A percentile compares a stretch with the other conserved stretches of the same genome.
Evolutionary conservation across 2,113 vertebrate species (phyloP).

Genomic region (Tretioscincus oriximinensis): DNA sequence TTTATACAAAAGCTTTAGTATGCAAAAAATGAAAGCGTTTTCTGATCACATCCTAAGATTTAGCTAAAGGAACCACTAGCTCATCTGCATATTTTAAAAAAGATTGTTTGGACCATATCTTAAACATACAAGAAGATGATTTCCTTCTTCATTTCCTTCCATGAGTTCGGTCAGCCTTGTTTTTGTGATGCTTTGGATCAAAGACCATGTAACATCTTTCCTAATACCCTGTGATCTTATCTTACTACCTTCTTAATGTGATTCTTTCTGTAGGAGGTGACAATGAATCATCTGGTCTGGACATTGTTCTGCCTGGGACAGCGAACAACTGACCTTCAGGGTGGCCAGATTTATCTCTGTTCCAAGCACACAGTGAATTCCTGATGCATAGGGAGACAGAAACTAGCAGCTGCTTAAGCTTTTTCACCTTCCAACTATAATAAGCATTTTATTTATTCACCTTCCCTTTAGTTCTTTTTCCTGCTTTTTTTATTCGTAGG

Average conservation of each 20-base stretch:
- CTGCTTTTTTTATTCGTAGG: not conserved
- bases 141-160: not conserved
- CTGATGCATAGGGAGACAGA: conserved; percentile 9
- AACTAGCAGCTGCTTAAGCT: not conserved
- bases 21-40: too few relatives aligned
- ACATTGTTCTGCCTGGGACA: conserved; percentile 43
- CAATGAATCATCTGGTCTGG: conserved; percentile 58
- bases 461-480: not conserved
- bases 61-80: not conserved
- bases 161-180: not conserved
- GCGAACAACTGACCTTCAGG: conserved; percentile 58
- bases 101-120: not conserved
- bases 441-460: not conserved
- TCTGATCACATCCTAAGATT: too few relatives aligned
- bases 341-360: conserved; percentile 46
- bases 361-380: not conserved
- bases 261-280: conserved; percentile 38
- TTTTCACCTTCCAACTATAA: not conserved
- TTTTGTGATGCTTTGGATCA: conserved; percentile 15
- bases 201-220: not conserved
- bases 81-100: not conserved
- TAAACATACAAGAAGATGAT: not conserved
- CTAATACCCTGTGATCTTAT: conserved; percentile 6
- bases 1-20: too few relatives aligned
- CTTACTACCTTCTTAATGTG: conserved; percentile 42